Evolutionary conservation across 2,888 invertebrate species (phyloP).

Genomic region (Harpalus rubripes): DNA sequence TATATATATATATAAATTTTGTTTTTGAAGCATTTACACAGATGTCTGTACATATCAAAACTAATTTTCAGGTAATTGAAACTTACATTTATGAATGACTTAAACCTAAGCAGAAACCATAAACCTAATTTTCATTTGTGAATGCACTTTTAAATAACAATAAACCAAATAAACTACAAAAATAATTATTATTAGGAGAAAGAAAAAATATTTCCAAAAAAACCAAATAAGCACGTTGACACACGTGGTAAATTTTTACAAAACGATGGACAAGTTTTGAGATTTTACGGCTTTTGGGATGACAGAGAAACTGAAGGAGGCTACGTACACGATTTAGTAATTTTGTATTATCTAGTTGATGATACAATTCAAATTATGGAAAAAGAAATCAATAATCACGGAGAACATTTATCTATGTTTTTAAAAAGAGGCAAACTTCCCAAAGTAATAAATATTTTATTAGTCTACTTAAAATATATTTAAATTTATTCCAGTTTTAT

Average conservation of each 20-base stretch:
- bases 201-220: slow-evolving; percentile 73
- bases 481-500: slow-evolving; percentile 37
- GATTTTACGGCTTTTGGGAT: slow-evolving; percentile 95
- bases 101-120: no score
- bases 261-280: slow-evolving; percentile 86
- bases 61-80: no score
- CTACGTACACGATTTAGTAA: slow-evolving; percentile 86
- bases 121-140: no score
- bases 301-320: slow-evolving; percentile 89
- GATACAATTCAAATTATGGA: slow-evolving; percentile 94
- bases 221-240: slow-evolving; percentile 79
- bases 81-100: no score
- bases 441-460: slow-evolving; percentile 79
- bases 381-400: slow-evolving; percentile 75
- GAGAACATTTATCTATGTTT: slow-evolving; percentile 86
- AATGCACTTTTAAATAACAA: no score
- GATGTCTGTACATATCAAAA: no score
- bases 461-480: slow-evolving; percentile 20
- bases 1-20: no score
- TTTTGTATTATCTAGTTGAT: slow-evolving; percentile 92
- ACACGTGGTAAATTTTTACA: slow-evolving; percentile 90
- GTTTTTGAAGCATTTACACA: no score
- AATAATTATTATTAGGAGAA: neutral
- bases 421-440: slow-evolving; percentile 88
- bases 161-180: neutral